Base-by-base conservation (phyloP, 2,113 vertebrate species). In the Siphamia tubifer region DNA sequence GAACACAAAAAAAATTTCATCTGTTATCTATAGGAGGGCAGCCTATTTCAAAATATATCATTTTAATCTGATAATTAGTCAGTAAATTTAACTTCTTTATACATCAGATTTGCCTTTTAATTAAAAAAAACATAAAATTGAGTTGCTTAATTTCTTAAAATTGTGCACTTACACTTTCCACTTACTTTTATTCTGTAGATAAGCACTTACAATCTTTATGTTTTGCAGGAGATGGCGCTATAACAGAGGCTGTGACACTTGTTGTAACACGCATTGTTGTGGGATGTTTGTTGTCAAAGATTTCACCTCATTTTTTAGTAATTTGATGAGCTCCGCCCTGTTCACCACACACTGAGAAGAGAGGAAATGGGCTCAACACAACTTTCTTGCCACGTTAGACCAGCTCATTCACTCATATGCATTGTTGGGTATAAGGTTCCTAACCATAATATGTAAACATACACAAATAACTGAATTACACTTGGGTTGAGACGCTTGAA, bases 341-440 rank as follows among this genome's bases (percentile, higher is more conserved):
- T 30, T 56, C 32, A 57, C 61, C 72, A 51, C 81, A 43, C 42
- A 43, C 19, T 15, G 40, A 63, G 52, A 38, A 28, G 15, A 54
- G 45, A 84, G 82, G 85, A 87, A 87, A 78, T 83, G 70, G 64
- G 74, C 45, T 78, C 47, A 63, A 60, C 55, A 39, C 15, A 69
- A 66, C 19, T 2, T 17, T 47, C 47, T 43, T 51, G 49, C 61
- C 65, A 77, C 51, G 62, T 66, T 3, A 48, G 45, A 40, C 40
- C 20, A 57, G 31, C 57, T 79, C 70, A 31, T 35, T 63, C 23
- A 43, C n/a, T n/a, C n/a, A n/a, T n/a, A n/a, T n/a, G n/a, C n/a
- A n/a, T n/a, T n/a, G n/a, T n/a, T n/a, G n/a, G n/a, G n/a, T n/a
- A n/a, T n/a, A n/a, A n/a, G n/a, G n/a, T n/a, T n/a, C n/a, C n/a